Conservation (phyloP, 2,888 invertebrate genomes). For the Drosophila villosipedis region DNA sequence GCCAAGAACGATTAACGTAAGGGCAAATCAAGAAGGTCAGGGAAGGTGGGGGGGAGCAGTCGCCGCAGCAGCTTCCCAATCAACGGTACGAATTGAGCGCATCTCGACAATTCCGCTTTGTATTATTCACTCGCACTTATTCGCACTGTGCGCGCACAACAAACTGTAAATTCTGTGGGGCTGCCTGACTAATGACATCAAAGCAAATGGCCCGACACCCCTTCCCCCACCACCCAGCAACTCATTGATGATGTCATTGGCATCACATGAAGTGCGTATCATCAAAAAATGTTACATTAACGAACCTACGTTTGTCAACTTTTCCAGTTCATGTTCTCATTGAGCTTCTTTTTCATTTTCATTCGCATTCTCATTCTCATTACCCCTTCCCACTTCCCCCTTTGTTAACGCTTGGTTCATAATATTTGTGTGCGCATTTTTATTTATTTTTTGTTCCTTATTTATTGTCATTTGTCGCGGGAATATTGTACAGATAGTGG, state of each 20-base stretch:
- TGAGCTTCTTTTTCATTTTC: neutral
- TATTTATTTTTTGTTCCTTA: neutral
- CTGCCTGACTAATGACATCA: constrained; percentile 52
- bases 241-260: constrained; percentile 53
- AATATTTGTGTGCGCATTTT: neutral
- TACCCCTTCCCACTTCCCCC: neutral
- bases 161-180: constrained; percentile 51
- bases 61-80: constrained; percentile 8
- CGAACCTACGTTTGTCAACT: constrained; percentile 22
- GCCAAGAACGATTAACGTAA: constrained; percentile 44
- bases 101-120: constrained; percentile 9
- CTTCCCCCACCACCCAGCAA: neutral
- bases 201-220: constrained; percentile 31
- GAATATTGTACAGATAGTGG: constrained; percentile 2
- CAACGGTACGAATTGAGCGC: constrained; percentile 17
- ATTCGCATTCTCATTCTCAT: neutral
- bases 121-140: constrained; percentile 10
- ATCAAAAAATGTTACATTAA: constrained; percentile 45
- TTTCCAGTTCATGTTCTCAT: constrained; percentile 3
- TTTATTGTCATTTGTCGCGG: constrained; percentile 9
- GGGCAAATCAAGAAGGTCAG: constrained; percentile 25
- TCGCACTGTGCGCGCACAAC: constrained; percentile 21
- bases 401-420: neutral
- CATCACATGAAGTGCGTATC: constrained; percentile 52
- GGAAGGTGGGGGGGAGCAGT: neutral